phyloP scores from a whole-genome alignment of 2,888 invertebrate genomes.

The Geotrupes spiniger region DNA sequence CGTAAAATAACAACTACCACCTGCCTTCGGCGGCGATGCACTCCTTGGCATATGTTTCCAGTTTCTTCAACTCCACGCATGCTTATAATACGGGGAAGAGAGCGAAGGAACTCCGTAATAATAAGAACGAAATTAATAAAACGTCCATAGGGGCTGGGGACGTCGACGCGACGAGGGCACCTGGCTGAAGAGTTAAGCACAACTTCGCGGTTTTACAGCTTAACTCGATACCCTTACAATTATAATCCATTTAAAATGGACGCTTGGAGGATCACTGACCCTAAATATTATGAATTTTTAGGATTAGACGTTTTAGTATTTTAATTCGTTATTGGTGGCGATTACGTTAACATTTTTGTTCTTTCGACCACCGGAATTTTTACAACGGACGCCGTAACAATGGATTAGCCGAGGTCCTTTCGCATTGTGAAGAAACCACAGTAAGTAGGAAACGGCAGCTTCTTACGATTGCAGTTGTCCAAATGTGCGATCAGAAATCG shows the following conservation, averaged over 20 bases:
- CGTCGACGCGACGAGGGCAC: conserved; percentile 9
- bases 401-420: neutral
- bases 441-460: neutral
- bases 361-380: no score
- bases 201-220: conserved; percentile 16
- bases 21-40: conserved; percentile 34
- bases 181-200: conserved; percentile 19
- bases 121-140: conserved; percentile 34
- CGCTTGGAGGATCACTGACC: neutral
- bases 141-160: conserved; percentile 32
- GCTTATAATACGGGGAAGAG: conserved; percentile 28
- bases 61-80: conserved; percentile 37
- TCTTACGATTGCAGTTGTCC: conserved; percentile 2
- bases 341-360: no score
- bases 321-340: no score
- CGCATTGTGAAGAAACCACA: conserved; percentile 1
- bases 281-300: no score
- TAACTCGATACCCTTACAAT: conserved; percentile 16
- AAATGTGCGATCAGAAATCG: neutral
- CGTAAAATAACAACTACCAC: conserved; percentile 32
- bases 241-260: conserved; percentile 19
- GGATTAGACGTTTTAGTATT: no score
- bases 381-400: no score
- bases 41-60: conserved; percentile 39
- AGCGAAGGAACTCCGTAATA: conserved; percentile 28